A percentile compares a stretch with the other conserved stretches of the same genome.
Conservation (phyloP, 2,113 vertebrate genomes). For the Urocynchramus pylzowi region DNA sequence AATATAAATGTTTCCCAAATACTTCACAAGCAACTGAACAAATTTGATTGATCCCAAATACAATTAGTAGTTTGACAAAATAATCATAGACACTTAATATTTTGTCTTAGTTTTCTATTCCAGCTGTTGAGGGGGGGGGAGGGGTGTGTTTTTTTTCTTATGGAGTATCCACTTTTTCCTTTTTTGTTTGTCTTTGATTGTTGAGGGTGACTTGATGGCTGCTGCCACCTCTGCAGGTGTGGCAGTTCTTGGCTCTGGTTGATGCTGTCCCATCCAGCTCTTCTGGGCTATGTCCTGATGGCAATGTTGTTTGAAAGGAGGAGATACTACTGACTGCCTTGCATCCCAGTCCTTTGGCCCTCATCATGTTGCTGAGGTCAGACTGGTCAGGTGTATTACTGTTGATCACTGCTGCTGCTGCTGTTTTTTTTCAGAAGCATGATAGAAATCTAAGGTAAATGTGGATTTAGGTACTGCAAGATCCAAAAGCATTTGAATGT, state of each 20-base stretch:
- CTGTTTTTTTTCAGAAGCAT: not conserved
- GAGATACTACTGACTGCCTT: not conserved
- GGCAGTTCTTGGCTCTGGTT: not conserved
- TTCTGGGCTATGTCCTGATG: fast-evolving
- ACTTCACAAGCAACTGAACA: not conserved
- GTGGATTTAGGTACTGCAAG: not conserved
- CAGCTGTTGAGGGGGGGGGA: not conserved
- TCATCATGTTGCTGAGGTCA: not conserved
- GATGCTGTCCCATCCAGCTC: not conserved
- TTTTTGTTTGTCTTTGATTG: not conserved
- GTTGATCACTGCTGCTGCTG: not conserved
- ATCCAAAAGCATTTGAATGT: not conserved
- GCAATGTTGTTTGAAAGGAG: not conserved
- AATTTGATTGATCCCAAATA: not conserved
- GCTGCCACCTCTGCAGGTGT: not conserved
- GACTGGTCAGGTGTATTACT: not conserved
- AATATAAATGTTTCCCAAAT: not conserved
- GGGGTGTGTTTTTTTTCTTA: not conserved
- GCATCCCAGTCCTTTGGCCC: too few relatives aligned
- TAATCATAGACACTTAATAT: not conserved
- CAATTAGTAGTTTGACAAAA: not conserved
- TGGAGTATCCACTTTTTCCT: not conserved
- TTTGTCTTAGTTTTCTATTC: not conserved
- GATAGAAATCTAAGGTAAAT: not conserved
- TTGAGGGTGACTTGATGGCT: not conserved